Percentiles rank a stretch among this genome's conserved stretches.
These are phyloP conservation scores for Chroicocephalus ridibundus DNA, from an alignment of 2,113 vertebrate species.

Conservation along the genomic window DNA sequence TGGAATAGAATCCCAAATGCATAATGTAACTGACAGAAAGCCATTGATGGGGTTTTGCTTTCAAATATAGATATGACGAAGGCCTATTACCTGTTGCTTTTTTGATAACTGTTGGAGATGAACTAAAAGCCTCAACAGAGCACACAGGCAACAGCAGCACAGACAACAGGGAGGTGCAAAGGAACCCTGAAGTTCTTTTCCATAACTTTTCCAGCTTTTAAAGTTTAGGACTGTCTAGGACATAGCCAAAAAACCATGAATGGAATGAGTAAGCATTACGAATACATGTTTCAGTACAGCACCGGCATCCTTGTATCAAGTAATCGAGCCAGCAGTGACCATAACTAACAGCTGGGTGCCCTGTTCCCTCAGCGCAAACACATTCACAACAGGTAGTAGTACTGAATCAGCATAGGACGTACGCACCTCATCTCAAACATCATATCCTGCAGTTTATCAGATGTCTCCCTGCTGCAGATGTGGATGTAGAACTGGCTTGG, in stretches of 20 bases:
- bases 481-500: constrained; percentile 88
- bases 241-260: not conserved
- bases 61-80: not conserved
- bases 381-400: fast-evolving
- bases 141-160: not conserved
- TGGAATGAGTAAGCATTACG: not conserved
- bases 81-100: not conserved
- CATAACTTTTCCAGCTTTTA: not conserved
- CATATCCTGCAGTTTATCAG: constrained; percentile 82
- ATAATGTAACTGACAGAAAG: not conserved
- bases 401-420: not conserved
- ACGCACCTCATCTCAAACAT: constrained; percentile 93
- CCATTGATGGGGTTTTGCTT: not conserved
- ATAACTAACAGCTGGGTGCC: not conserved
- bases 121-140: not conserved
- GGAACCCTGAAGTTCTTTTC: not conserved
- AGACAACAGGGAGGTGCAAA: not conserved
- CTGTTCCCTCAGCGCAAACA: not conserved
- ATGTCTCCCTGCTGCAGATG: constrained; percentile 73
- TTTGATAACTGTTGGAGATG: not conserved
- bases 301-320: not conserved
- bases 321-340: not conserved
- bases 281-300: not conserved
- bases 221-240: not conserved
- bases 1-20: not conserved